Evolutionary conservation across 2,797 vertebrate species (phyloP), one percentile per base, ranked within the genome.

Genomic region (Sebastes steindachneri): DNA sequence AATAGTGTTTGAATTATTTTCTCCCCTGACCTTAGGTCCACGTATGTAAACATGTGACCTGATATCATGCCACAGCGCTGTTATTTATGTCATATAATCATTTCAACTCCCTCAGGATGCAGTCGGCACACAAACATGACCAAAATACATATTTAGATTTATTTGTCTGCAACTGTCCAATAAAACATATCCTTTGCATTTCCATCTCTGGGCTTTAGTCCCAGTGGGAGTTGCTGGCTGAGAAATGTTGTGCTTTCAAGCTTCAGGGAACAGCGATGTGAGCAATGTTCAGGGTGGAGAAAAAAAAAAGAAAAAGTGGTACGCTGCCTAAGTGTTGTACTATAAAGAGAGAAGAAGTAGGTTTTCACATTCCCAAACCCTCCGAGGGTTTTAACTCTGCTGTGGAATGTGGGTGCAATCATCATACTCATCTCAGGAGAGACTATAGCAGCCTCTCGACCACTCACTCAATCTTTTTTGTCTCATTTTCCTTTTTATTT

Each of bases 91-190:
- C 93, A 93, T 89, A 89, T 95, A 95, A 96, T 95, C 93, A 93
- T 91, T 93, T 77, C 85, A 89, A 92, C 85, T 93, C 95, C 94
- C 94, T 85, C 70, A 83, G 95, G 95, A 93, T 83, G 79, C 87
- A 82, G 88, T 88, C 86, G 82, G 91, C 91, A 92, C 92, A 93
- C 91, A 95, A 94, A 95, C 94, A 95, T 93, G 92, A 95, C 95
- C 94, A 95, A 96, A 95, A 96, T 96, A 95, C 93, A 96, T 95
- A 95, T 96, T 96, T 95, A 95, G 95, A 96, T 96, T 95, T 96
- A 96, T 96, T 96, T 96, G 95, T 95, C 94, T 95, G 93, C 93
- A 94, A 94, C 95, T 94, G 93, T 95, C 94, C 94, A 96, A 96
- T 96, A 95, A 96, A 96, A 96, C 93, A 95, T 93, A 95, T 94